Base-by-base conservation (phyloP, 2,888 invertebrate species). In the Disparrhopalites patrizii region DNA sequence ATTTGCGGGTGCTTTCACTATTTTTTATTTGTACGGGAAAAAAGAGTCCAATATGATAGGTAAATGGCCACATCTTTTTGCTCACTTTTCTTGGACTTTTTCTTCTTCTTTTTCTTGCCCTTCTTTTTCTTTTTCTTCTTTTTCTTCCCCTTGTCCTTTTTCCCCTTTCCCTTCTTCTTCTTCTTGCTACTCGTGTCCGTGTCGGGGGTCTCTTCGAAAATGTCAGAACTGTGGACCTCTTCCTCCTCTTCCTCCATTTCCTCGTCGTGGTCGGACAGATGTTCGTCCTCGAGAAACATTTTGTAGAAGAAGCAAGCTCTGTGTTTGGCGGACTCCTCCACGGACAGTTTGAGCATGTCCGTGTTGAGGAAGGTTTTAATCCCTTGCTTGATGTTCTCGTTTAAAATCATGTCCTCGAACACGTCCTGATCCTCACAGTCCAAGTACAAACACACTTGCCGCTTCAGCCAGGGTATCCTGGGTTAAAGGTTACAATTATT, bases 381-480 rank as follows among this genome's bases (percentile, higher is more conserved):
- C 1, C 61, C 62, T 18, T 62, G 18, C 31, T 85, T 83, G 3
- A 79, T 80, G 66, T 84, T 81, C 68, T 81, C 79, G 38, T 77
- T 79, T 0, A 80, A 80, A 65, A 86, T 76, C 83, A 86, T 83
- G 64, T 82, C 82, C 70, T 85, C 84, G 77, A 86, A 86, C 57
- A 81, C 79, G 20, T 83, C 76, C 0, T 81, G 82, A 4, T 84
- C 83, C 66, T 82, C 81, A 25, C 85, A 79, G 68, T 85, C 86
- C 15, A 87, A 81, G 76, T 81, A 85, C 1, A 81, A 79, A 13
- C 85, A 78, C 31, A 88, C 82, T 66, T 83, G 82, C 1, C 86
- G 83, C 77, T 86, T 86, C 31, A 91, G 81, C 90, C 91, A 91
- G 15, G 47, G 64, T 28, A 72, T 62, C 30, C 72, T 72, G n/a